A percentile compares a stretch with the other conserved stretches of the same genome.
These are phyloP conservation scores for Aix galericulata DNA, from an alignment of 2,113 vertebrate genomes.

Conservation along the genomic window DNA sequence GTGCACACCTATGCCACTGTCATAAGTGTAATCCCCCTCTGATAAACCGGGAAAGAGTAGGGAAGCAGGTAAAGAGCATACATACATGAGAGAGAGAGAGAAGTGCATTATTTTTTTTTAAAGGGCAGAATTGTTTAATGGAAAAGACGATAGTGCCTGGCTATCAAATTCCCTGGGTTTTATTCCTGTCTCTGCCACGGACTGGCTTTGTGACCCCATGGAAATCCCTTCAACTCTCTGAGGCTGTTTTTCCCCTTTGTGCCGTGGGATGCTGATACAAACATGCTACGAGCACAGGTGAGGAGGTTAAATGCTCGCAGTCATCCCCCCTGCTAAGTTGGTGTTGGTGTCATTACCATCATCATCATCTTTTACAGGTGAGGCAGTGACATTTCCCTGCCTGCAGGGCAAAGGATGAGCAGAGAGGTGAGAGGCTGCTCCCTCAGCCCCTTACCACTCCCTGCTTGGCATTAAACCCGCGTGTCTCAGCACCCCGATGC, in stretches of 20 bases:
- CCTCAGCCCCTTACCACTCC: not conserved
- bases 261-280: not conserved
- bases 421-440: not conserved
- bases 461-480: not conserved
- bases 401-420: not conserved
- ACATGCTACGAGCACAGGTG: not conserved
- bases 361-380: not conserved
- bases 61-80: not conserved
- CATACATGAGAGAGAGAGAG: not conserved
- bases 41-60: not conserved
- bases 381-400: not conserved
- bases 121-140: not conserved
- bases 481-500: not conserved
- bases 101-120: not conserved
- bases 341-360: not conserved
- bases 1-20: not conserved
- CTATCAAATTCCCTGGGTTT: not conserved
- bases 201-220: not conserved
- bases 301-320: not conserved
- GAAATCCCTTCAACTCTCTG: not conserved
- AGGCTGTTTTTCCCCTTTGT: not conserved
- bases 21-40: not conserved
- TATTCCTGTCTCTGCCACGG: not conserved
- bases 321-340: not conserved
- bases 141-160: not conserved